Base-by-base conservation (phyloP, 2,113 vertebrate genomes). In the Lophochroa leadbeateri region DNA sequence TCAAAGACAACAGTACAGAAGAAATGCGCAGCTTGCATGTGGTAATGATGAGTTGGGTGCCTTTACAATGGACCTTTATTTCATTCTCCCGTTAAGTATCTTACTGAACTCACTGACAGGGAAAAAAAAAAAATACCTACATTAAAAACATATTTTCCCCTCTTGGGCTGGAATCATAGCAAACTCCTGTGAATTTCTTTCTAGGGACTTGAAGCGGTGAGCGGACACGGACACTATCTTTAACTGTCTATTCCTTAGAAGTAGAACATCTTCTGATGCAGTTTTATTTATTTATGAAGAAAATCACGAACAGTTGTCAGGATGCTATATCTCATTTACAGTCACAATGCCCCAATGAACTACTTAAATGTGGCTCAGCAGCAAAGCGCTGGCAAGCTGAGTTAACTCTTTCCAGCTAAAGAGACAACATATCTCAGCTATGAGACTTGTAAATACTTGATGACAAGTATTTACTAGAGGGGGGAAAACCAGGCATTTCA, bases 251-350 rank as follows among this genome's bases (percentile, higher is more conserved):
- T 95, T 96, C 78, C 94, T 98, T 91, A 87, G 84, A 97, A 96
- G 71, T 25, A 76, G 72, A 94, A 96, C 43, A 25, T 88, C 82
- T 95, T 96, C 92, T 91, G 74, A 95, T 95, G 91, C 75, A 88
- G 90, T 97, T 97, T 98, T 97, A 97, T 96, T 97, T 97, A 97
- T 96, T 96, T 96, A 98, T 92, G 90, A 93, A 96, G 97, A 94
- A 98, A 96, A 95, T 78, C 87, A 74, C 57, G 76, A 95, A 94
- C 90, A 84, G 53, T 96, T 97, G 79, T 94, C 63, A 93, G 90
- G 87, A 97, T 84, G 76, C 60, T 96, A n/a, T 78, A 95, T 94
- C 95, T 93, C 96, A 95, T 96, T 97, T 95, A 96, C 92, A 95
- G 87, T 74, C 94, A 82, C 74, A 94, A 57, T 95, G 90, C 94